Percentiles rank a stretch among this genome's conserved stretches.
Evolutionary conservation across 1,140 invertebrate species (phyloP).

Genomic region (Ostrea edulis): DNA sequence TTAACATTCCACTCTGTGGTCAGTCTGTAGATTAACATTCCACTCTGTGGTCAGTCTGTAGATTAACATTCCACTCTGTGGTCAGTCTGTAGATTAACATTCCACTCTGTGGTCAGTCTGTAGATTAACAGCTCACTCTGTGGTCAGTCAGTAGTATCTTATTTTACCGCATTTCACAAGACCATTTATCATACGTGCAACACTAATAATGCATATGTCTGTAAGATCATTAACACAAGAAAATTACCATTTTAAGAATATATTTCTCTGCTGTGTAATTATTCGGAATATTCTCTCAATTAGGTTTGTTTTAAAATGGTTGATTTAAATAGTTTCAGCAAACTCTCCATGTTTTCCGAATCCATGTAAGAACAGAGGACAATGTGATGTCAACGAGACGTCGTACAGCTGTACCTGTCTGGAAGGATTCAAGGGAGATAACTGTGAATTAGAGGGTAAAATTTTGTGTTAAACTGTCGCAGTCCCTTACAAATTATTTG

Average conservation of each 20-base stretch:
- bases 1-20: conserved; percentile 76
- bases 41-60: conserved; percentile 39
- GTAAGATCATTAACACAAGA: neutral
- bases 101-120: conserved; percentile 35
- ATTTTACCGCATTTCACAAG: neutral
- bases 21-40: too few species aligned
- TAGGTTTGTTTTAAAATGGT: neutral
- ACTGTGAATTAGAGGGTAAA: conserved; percentile 11
- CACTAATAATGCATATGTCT: neutral
- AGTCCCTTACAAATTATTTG: neutral
- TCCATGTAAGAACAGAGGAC: conserved; percentile 27
- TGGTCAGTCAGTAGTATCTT: neutral
- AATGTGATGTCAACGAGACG: neutral
- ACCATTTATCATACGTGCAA: neutral
- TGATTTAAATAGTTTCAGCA: neutral
- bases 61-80: conserved; percentile 77
- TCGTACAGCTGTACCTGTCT: neutral
- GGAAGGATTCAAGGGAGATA: neutral
- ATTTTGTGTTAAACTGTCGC: too few species aligned
- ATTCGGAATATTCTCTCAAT: neutral
- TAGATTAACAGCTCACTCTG: too few species aligned
- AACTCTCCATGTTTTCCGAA: conserved; percentile 12
- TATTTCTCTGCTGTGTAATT: neutral
- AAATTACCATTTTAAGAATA: too few species aligned
- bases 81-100: too few species aligned